Percentiles rank a stretch among this genome's conserved stretches.
Conservation (phyloP, 2,113 vertebrate species). For the Alethe castanea region DNA sequence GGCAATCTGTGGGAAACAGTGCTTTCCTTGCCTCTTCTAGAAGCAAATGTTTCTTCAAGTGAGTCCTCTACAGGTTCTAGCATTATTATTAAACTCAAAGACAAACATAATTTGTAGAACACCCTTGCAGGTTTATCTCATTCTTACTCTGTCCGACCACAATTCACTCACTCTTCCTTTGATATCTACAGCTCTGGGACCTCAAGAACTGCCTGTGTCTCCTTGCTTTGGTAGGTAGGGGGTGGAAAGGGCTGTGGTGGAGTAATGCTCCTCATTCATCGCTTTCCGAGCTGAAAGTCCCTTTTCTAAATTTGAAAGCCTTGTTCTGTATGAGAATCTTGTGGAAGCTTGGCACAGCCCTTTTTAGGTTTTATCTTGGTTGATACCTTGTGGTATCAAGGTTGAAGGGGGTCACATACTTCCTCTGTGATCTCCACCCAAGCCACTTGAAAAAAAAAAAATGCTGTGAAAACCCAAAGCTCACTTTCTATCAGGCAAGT, state of each 20-base stretch:
- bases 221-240: accelerated
- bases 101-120: not conserved
- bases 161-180: not conserved
- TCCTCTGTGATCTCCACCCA: constrained; percentile 39
- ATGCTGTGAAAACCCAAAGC: not conserved
- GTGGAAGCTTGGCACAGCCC: not conserved
- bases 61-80: not conserved
- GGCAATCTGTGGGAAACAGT: not conserved
- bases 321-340: not conserved
- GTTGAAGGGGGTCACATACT: not conserved
- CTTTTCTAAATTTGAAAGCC: not conserved
- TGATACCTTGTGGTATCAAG: not conserved
- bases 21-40: not conserved
- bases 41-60: not conserved
- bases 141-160: not conserved
- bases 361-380: not conserved
- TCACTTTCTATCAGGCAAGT: not conserved
- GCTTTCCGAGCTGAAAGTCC: not conserved
- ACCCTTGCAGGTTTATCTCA: not conserved
- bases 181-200: not conserved
- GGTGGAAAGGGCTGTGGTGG: not conserved
- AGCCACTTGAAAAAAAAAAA: not conserved
- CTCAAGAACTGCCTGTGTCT: not conserved
- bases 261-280: not conserved
- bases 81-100: not conserved